Conservation (phyloP, 2,888 invertebrate genomes). For the Gryllus longicercus region DNA sequence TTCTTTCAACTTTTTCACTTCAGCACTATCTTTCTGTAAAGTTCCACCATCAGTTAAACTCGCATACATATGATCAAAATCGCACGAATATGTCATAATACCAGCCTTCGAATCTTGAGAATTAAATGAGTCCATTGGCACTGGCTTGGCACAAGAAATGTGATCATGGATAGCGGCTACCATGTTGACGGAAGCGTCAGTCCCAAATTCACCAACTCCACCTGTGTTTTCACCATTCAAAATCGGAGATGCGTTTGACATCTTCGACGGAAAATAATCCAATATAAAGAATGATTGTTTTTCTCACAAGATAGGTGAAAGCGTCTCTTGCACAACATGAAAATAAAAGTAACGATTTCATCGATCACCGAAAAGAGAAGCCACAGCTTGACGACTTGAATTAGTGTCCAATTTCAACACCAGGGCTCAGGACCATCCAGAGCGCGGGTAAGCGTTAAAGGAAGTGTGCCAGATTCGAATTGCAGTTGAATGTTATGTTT, state of each 20-base stretch:
- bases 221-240: slow-evolving; percentile 38
- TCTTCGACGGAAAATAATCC: slow-evolving; percentile 28
- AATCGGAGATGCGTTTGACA: slow-evolving; percentile 36
- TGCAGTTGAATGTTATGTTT: too few relatives aligned
- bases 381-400: slow-evolving; percentile 18
- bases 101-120: slow-evolving; percentile 53
- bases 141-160: slow-evolving; percentile 38
- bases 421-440: slow-evolving; percentile 5
- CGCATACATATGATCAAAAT: slow-evolving; percentile 71
- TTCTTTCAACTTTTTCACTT: slow-evolving; percentile 71
- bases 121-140: slow-evolving; percentile 36
- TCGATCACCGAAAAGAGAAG: slow-evolving; percentile 22
- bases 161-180: slow-evolving; percentile 38
- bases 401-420: background rate
- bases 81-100: slow-evolving; percentile 57
- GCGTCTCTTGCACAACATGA: slow-evolving; percentile 29
- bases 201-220: slow-evolving; percentile 37
- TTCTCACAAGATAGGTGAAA: slow-evolving; percentile 22
- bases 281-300: background rate
- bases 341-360: slow-evolving; percentile 30
- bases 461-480: background rate
- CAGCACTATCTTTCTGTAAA: slow-evolving; percentile 42
- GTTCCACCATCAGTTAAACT: slow-evolving; percentile 45
- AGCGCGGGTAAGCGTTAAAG: background rate
- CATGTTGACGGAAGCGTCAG: slow-evolving; percentile 39